phyloP scores from a whole-genome alignment of 2,113 vertebrate genomes.

The Panthera leo region DNA sequence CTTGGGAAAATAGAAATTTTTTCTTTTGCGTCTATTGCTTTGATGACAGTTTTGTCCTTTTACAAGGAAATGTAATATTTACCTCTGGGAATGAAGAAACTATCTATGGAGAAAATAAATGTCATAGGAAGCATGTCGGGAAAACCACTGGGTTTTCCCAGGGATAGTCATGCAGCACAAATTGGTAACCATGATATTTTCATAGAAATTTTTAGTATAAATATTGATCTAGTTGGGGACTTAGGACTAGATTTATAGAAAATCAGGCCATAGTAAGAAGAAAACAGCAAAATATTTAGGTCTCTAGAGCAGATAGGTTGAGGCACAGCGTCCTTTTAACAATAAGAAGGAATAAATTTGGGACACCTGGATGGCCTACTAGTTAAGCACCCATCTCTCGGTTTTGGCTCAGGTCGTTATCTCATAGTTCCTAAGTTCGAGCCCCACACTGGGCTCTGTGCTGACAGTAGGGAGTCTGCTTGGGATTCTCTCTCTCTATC shows the following conservation, averaged over 20 bases:
- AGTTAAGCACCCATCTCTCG: too few relatives aligned
- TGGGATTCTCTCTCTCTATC: too few relatives aligned
- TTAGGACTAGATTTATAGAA: background rate
- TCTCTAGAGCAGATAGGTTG: background rate
- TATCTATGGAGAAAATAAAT: constrained; percentile 6
- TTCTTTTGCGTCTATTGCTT: constrained; percentile 43
- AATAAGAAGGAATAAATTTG: background rate
- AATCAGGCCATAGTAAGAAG: background rate
- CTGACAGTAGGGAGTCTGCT: too few relatives aligned
- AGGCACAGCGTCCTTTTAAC: background rate
- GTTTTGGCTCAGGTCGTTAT: too few relatives aligned
- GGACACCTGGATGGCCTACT: too few relatives aligned
- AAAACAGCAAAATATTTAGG: background rate
- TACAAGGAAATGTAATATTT: constrained; percentile 39
- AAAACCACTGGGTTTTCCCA: constrained; percentile 36
- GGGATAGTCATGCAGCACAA: background rate
- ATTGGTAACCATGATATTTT: background rate
- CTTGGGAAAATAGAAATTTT: constrained; percentile 48
- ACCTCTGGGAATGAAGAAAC: background rate
- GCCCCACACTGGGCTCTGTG: too few relatives aligned
- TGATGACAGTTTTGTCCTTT: constrained; percentile 3
- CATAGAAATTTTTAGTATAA: background rate
- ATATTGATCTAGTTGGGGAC: constrained; percentile 21
- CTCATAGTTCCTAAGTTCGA: too few relatives aligned
- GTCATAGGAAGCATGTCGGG: background rate